Evolutionary conservation across 2,888 invertebrate species (phyloP).

Genomic region (Nycteola revayana): DNA sequence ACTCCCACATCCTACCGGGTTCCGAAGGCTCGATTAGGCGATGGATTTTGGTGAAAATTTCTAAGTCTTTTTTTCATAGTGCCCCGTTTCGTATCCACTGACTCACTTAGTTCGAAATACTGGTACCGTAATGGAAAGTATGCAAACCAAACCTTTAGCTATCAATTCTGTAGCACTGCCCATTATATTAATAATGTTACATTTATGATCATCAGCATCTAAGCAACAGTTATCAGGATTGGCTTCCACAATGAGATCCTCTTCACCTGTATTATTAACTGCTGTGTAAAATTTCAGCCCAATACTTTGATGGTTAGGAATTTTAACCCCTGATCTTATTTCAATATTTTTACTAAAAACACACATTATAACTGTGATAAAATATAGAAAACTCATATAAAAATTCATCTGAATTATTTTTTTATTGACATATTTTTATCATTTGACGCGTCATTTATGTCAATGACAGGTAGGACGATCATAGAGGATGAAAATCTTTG

Average conservation of each 20-base stretch:
- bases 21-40: too few species aligned
- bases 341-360: slow-evolving; percentile 33
- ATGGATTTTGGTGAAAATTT: too few species aligned
- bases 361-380: slow-evolving; percentile 37
- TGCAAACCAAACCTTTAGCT: slow-evolving; percentile 46
- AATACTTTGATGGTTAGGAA: slow-evolving; percentile 34
- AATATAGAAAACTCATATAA: slow-evolving; percentile 52
- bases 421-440: slow-evolving; percentile 22
- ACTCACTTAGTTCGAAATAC: too few species aligned
- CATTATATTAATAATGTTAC: slow-evolving; percentile 47
- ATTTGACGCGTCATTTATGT: neutral
- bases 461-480: neutral
- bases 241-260: slow-evolving; percentile 48
- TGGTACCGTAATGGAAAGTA: too few species aligned
- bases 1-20: too few species aligned
- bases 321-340: slow-evolving; percentile 37
- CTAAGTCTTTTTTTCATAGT: too few species aligned
- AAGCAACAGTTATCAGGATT: slow-evolving; percentile 60
- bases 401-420: slow-evolving; percentile 53
- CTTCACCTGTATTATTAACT: slow-evolving; percentile 51
- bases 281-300: slow-evolving; percentile 49
- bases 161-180: slow-evolving; percentile 46
- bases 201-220: slow-evolving; percentile 38
- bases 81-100: too few species aligned
- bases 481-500: too few species aligned